Percentiles rank a stretch among this genome's conserved stretches.
Evolutionary conservation across 2,113 vertebrate genomes (phyloP).

Genomic region (Psephotus haematonotus): DNA sequence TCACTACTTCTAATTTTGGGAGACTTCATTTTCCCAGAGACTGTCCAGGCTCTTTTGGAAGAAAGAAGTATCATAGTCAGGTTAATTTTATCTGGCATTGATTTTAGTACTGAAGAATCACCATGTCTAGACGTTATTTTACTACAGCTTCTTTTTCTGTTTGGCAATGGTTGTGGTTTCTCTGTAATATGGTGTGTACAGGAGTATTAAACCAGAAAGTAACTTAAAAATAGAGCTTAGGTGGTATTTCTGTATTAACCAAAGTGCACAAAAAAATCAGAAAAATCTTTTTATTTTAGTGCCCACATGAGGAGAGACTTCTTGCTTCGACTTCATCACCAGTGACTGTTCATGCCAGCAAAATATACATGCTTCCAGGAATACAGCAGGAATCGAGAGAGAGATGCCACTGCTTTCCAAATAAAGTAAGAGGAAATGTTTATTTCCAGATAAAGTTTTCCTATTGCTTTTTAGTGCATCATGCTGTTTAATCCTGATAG

Average conservation of each 20-base stretch:
- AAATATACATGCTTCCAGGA: constrained; percentile 74
- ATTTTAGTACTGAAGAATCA: not conserved
- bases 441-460: not conserved
- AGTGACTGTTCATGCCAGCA: constrained; percentile 68
- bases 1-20: not conserved
- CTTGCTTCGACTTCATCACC: constrained; percentile 73
- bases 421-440: constrained; percentile 79
- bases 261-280: not conserved
- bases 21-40: not conserved
- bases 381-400: constrained; percentile 66
- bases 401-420: constrained; percentile 83
- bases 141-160: not conserved
- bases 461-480: not conserved
- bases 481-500: not conserved
- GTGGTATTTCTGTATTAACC: not conserved
- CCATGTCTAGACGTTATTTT: not conserved
- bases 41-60: not conserved
- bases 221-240: not conserved
- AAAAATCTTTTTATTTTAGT: constrained; percentile 77
- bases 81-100: not conserved
- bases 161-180: not conserved
- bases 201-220: not conserved
- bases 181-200: not conserved
- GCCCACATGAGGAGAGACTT: constrained; percentile 70
- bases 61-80: not conserved